Conservation (phyloP, 2,797 vertebrate genomes). For the Epinephelus malabaricus region DNA sequence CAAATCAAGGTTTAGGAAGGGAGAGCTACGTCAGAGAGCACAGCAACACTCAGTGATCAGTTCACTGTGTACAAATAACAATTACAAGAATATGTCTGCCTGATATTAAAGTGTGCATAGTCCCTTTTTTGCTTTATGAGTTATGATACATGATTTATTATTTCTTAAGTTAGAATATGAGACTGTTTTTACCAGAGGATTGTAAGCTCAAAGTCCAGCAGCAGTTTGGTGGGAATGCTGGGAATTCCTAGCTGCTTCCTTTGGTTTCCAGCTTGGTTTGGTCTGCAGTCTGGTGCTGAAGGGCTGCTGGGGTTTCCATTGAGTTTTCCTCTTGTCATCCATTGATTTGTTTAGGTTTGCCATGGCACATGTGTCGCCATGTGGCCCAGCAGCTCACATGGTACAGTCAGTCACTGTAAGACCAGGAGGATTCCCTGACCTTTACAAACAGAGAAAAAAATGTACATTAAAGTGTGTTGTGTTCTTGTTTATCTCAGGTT, state of each 20-base stretch:
- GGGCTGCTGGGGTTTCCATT: slow-evolving; percentile 61
- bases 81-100: background rate
- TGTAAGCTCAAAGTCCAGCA: background rate
- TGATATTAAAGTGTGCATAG: background rate
- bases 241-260: background rate
- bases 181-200: background rate
- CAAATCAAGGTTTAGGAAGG: slow-evolving; percentile 25
- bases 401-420: background rate
- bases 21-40: slow-evolving; percentile 16
- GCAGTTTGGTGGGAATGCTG: background rate
- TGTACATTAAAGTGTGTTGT: background rate
- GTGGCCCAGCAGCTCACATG: slow-evolving; percentile 2
- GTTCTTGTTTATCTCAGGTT: background rate
- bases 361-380: slow-evolving; percentile 44
- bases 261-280: slow-evolving; percentile 7
- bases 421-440: slow-evolving; percentile 32
- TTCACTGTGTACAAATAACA: background rate
- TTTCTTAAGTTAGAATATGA: background rate
- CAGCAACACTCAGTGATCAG: background rate
- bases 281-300: background rate
- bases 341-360: slow-evolving; percentile 43
- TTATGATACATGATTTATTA: background rate
- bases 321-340: slow-evolving; percentile 68
- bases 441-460: fast-evolving
- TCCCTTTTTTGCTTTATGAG: background rate